A percentile compares a stretch with the other conserved stretches of the same genome.
phyloP scores from a whole-genome alignment of 1,140 invertebrate species.

The Aphidius gifuensis region DNA sequence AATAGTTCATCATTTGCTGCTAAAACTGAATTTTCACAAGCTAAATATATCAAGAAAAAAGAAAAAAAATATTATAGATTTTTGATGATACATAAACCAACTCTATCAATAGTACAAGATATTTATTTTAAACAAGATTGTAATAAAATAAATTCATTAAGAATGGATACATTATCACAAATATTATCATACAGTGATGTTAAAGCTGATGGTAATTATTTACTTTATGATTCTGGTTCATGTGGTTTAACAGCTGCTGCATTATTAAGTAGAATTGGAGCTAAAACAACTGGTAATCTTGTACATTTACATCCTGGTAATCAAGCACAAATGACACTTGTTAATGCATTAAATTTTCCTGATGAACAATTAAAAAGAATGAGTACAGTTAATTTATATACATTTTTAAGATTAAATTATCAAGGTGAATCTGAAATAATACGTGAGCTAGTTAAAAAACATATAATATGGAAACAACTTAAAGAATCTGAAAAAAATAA shows the following conservation, averaged over 20 bases:
- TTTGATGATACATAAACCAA: constrained; percentile 72
- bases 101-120: constrained; percentile 69
- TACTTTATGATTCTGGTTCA: constrained; percentile 85
- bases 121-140: constrained; percentile 77
- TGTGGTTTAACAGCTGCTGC: constrained; percentile 79
- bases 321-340: constrained; percentile 70
- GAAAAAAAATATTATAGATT: constrained; percentile 85
- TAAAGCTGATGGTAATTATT: constrained; percentile 70
- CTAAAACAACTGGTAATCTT: constrained; percentile 60
- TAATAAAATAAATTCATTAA: constrained; percentile 73
- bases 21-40: constrained; percentile 90
- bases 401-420: constrained; percentile 64
- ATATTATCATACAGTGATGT: constrained; percentile 80
- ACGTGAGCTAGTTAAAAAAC: constrained; percentile 19
- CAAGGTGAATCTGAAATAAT: constrained; percentile 43
- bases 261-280: constrained; percentile 71
- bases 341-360: constrained; percentile 75
- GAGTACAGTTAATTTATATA: constrained; percentile 70
- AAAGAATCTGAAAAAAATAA: constrained; percentile 28
- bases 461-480: constrained; percentile 1
- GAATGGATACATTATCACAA: constrained; percentile 84
- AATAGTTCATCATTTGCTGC: constrained; percentile 83
- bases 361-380: constrained; percentile 65
- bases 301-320: constrained; percentile 79
- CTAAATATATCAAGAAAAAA: constrained; percentile 93